phyloP scores from a whole-genome alignment of 2,113 vertebrate species.

The Ctenodactylus gundi region DNA sequence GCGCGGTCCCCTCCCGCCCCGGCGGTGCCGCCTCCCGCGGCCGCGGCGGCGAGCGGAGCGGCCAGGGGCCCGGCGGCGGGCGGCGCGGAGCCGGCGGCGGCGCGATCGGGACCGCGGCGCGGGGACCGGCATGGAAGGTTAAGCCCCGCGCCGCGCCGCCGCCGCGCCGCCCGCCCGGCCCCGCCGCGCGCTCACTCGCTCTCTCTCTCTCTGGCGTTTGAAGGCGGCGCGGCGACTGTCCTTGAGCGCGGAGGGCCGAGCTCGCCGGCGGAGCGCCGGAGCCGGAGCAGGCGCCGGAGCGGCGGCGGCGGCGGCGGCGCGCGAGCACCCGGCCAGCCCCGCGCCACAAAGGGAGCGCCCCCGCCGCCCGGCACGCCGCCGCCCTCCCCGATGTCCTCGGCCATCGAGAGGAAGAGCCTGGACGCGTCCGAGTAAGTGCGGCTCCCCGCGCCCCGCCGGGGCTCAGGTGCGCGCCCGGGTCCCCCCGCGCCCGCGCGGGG shows the following conservation, averaged over 20 bases:
- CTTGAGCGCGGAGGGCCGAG: conserved; percentile 83
- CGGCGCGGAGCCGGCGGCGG: conserved; percentile 60
- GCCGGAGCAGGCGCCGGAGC: conserved; percentile 73
- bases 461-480: too few relatives aligned
- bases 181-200: too few relatives aligned
- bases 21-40: conserved; percentile 55
- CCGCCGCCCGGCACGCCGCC: conserved; percentile 75
- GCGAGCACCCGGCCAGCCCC: conserved; percentile 64
- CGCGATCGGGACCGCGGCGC: conserved; percentile 36
- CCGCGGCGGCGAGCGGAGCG: not conserved
- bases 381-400: conserved; percentile 90
- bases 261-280: conserved; percentile 68
- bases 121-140: conserved; percentile 79
- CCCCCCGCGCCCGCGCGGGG: not conserved
- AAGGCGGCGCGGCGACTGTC: conserved; percentile 86
- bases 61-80: not conserved
- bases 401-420: conserved; percentile 96
- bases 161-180: too few relatives aligned
- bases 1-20: conserved; percentile 37
- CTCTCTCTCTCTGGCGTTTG: conserved; percentile 79
- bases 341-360: conserved; percentile 82
- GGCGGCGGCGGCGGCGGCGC: conserved; percentile 51
- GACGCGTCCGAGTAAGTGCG: conserved; percentile 95
- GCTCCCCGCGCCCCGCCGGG: not conserved
- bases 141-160: conserved; percentile 70